Base-by-base conservation (phyloP, 2,888 invertebrate species). In the Mantis religiosa region DNA sequence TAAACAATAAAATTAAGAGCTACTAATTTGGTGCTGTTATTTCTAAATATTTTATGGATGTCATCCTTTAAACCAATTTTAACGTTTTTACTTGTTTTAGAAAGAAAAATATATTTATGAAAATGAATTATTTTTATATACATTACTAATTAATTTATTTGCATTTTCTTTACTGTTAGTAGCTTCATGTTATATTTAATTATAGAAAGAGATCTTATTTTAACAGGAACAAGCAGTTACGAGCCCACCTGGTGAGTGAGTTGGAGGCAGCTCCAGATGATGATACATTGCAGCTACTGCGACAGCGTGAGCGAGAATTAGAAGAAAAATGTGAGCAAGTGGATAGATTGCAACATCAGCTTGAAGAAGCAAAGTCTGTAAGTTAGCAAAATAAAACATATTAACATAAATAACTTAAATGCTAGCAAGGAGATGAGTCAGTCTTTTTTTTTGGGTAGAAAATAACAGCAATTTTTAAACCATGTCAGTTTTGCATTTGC, bases 221-320 rank as follows among this genome's bases (percentile, higher is more conserved):
- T 15, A 71, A 28, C 93, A 96, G 96, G 92, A 97, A 97, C 92
- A 96, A 96, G 92, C 97, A 97, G 92, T 94, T 97, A 90, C 95
- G 96, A 89, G 96, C 96, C 41, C 96, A 96, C 92, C 93, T 97
- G 91, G 95, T 96, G 92, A 95, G 95, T 91, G 96, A 97, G 88
- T 94, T 92, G 93, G 94, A 91, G 94, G 96, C 92, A 94, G 54
- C 28, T 4, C 95, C 92, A 94, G 94, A 91, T 93, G 93, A 92
- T 88, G 92, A 92, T n/a, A 41, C 90, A 15, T 89, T 89, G 9
- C 87, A 89, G 71, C 82, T 89, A 83, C 87, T 89, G 27, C 82
- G 87, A 15, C 87, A 85, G 84, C 86, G 87, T 28, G 89, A 90
- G 30, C 87, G 83, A 81, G 92, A 93, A 90, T 92, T 93, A 89